phyloP scores from a whole-genome alignment of 2,888 invertebrate genomes.

The Phytoseiulus persimilis region DNA sequence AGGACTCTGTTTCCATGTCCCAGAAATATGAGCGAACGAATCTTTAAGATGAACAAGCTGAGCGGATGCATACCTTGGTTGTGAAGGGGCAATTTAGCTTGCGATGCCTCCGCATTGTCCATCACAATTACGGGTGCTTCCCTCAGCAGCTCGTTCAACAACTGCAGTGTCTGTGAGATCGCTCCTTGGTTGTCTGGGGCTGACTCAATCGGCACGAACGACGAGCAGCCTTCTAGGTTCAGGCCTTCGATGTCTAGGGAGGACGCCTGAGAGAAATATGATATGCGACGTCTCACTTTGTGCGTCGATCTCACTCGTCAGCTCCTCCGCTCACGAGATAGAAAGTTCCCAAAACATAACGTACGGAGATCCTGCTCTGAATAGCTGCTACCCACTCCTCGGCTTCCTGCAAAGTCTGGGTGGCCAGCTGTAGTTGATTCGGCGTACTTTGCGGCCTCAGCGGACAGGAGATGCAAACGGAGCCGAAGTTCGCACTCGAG shows the following conservation, averaged over 20 bases:
- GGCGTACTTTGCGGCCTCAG: conserved; percentile 18
- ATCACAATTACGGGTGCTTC: conserved; percentile 11
- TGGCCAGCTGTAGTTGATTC: conserved; percentile 14
- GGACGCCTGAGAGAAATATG: conserved; percentile 5
- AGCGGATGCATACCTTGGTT: neutral
- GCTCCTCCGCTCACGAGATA: too few species aligned
- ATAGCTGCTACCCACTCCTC: conserved; percentile 35
- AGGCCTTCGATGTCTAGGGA: conserved; percentile 24
- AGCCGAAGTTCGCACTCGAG: neutral
- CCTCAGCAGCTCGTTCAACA: conserved; percentile 27
- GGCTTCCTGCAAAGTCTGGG: conserved; percentile 24
- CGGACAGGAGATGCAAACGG: neutral
- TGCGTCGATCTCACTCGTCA: too few species aligned
- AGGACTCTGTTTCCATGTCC: too few species aligned
- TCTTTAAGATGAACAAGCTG: too few species aligned
- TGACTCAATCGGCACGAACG: conserved; percentile 10
- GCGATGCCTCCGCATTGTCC: neutral
- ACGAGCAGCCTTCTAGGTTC: conserved; percentile 33
- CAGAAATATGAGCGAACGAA: too few species aligned
- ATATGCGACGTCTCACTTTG: neutral
- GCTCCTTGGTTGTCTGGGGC: conserved; percentile 24
- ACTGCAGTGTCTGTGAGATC: conserved; percentile 18
- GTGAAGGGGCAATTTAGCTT: conserved; percentile 8
- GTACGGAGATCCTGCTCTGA: conserved; percentile 26
- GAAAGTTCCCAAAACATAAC: neutral